These are phyloP conservation scores for Gymnocephalus cernua DNA, from an alignment of 2,113 vertebrate species.

Conservation along the genomic window DNA sequence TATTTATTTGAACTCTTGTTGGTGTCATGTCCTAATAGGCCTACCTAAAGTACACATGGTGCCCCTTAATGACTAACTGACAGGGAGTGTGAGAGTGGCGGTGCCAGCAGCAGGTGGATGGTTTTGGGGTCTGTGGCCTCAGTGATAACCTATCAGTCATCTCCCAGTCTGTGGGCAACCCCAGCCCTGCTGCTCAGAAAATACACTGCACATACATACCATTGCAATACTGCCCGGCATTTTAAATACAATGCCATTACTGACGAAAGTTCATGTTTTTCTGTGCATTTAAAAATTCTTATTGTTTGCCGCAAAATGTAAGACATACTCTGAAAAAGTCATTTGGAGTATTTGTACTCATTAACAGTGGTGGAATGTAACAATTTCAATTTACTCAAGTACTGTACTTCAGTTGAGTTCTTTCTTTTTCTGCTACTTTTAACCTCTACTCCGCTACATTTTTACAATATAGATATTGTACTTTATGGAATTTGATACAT, in stretches of 20 bases:
- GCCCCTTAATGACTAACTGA: slow-evolving; percentile 59
- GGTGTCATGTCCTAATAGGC: background rate
- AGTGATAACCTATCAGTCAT: slow-evolving; percentile 82
- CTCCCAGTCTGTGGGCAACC: slow-evolving; percentile 55
- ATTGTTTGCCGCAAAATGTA: background rate
- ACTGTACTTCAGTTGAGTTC: background rate
- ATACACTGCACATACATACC: background rate
- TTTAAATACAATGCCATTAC: background rate
- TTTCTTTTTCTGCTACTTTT: background rate
- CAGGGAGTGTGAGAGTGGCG: slow-evolving; percentile 63
- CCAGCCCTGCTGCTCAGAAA: slow-evolving; percentile 59
- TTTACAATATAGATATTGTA: background rate
- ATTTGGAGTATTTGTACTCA: background rate
- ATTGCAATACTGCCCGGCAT: background rate
- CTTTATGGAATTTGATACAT: too few relatives aligned
- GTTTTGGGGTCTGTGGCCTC: slow-evolving; percentile 67
- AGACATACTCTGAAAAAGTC: background rate
- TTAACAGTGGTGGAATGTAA: background rate
- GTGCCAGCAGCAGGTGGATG: slow-evolving; percentile 72
- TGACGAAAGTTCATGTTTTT: background rate
- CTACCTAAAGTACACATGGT: slow-evolving; percentile 2
- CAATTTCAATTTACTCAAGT: background rate
- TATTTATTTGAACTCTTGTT: slow-evolving; percentile 2
- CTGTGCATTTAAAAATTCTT: background rate
- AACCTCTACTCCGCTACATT: background rate